These are phyloP conservation scores for Pinna nobilis DNA, from an alignment of 1,140 invertebrate genomes.

Conservation along the genomic window DNA sequence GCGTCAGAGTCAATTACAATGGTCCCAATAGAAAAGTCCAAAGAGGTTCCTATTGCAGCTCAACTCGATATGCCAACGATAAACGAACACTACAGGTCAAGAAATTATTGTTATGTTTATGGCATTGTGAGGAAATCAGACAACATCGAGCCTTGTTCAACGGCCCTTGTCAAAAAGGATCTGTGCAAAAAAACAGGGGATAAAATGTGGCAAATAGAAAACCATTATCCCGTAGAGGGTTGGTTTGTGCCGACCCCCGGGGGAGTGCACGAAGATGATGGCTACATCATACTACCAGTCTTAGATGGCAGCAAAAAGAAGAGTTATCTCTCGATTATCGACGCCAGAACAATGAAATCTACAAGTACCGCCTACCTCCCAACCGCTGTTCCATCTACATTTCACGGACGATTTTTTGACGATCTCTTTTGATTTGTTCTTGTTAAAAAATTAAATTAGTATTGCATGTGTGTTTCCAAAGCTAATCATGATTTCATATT, in stretches of 20 bases:
- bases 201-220: constrained; percentile 35
- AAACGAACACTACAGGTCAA: constrained; percentile 61
- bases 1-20: constrained; percentile 21
- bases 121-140: constrained; percentile 61
- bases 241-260: constrained; percentile 62
- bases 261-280: constrained; percentile 62
- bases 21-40: constrained; percentile 20
- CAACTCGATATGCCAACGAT: constrained; percentile 66
- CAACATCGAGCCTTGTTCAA: constrained; percentile 43
- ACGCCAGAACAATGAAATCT: constrained; percentile 57
- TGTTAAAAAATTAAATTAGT: too few species aligned
- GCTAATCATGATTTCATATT: too few species aligned
- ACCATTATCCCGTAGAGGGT: constrained; percentile 64
- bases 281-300: constrained; percentile 58
- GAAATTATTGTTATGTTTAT: constrained; percentile 64
- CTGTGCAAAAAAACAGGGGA: constrained; percentile 56
- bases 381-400: constrained; percentile 60
- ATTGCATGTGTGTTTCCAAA: too few species aligned
- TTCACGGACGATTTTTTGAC: constrained; percentile 67
- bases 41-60: constrained; percentile 33
- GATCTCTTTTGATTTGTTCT: background rate
- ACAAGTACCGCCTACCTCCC: constrained; percentile 54
- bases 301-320: constrained; percentile 50
- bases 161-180: constrained; percentile 67
- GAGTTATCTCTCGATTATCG: constrained; percentile 59